Conservation (phyloP, 2,888 invertebrate species). For the Drosophila pseudotalamancana region DNA sequence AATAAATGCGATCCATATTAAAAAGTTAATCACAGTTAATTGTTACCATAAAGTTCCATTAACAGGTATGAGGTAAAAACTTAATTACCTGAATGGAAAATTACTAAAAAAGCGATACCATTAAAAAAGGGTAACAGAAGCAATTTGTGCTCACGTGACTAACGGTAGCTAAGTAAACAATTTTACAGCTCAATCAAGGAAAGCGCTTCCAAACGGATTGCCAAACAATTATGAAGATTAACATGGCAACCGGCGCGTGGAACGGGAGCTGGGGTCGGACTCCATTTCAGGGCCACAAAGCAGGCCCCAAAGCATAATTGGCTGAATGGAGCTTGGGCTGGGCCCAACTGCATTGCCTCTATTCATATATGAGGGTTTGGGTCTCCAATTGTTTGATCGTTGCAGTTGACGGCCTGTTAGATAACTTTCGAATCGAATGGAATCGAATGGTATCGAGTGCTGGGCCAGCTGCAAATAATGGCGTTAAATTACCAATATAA, state of each 20-base stretch:
- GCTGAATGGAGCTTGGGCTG: conserved; percentile 8
- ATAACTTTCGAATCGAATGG: conserved; percentile 53
- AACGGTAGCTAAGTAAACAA: conserved; percentile 72
- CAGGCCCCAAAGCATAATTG: conserved; percentile 12
- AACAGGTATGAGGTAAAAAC: conserved; percentile 22
- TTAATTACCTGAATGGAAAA: conserved; percentile 30
- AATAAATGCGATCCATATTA: conserved; percentile 1
- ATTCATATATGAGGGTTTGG: not conserved
- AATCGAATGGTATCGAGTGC: conserved; percentile 20
- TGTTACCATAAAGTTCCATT: conserved; percentile 5
- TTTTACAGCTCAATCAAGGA: conserved; percentile 65
- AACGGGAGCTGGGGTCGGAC: conserved; percentile 35
- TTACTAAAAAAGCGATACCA: conserved; percentile 28
- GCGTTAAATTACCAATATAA: conserved; percentile 77
- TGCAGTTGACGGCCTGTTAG: conserved; percentile 65
- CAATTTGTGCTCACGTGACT: conserved; percentile 73
- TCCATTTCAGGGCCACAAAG: conserved; percentile 26
- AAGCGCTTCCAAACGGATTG: conserved; percentile 35
- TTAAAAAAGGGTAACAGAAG: conserved; percentile 36
- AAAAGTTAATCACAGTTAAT: conserved; percentile 24
- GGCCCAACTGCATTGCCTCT: conserved; percentile 20
- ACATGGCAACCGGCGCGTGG: conserved; percentile 61
- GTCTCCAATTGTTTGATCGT: conserved; percentile 62
- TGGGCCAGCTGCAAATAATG: conserved; percentile 63
- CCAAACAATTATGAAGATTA: conserved; percentile 72